Base-by-base conservation (phyloP, 2,113 vertebrate genomes). In the Syngnathus floridae region DNA sequence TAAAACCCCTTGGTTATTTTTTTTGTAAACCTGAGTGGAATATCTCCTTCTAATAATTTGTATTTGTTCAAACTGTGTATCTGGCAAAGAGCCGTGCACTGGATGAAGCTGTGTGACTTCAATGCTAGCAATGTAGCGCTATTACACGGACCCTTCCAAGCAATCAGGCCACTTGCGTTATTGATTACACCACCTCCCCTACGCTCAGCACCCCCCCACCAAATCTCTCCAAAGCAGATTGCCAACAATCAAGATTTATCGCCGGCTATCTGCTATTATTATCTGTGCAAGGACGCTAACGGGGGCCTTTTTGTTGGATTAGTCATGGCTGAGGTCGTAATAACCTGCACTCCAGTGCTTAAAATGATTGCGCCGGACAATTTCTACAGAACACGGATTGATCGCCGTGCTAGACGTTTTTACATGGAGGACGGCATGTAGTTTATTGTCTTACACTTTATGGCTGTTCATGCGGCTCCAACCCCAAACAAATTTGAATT, bases 171-270 rank as follows among this genome's bases (percentile, higher is more conserved):
- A 12, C 58, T 61, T 38, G 43, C 11, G 19, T 40, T 61, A 61
- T 43, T 61, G 58, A 61, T 41, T 43, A 14, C 38, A 12, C n/a
- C 38, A 19, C 57, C 57, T 9, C 17, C 36, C 37, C 17, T 8
- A 1, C 4, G 13, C 1, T 16, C 54, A 2, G 26, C 26, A 9
- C 19, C 19, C 9, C 36, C 14, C 57, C 58, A 21, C 58, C 58
- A 60, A 41, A 41, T 60, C 58, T 60, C 58, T 60, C 58, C 11
- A 43, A 61, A 61, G 58, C 58, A 41, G 38, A 61, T 61, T 61
- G 58, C 37, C 58, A 61, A 61, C 58, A 61, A 61, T 61, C 58
- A 61, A 61, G 58, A 61, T 61, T 43, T 61, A 61, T 61, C 38
- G 16, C 57, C 21, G 8, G 57, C 57, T 40, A 38, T 38, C 37